These are phyloP conservation scores for Pseudochromis fuscus DNA, from an alignment of 2,797 vertebrate genomes.

Conservation along the genomic window DNA sequence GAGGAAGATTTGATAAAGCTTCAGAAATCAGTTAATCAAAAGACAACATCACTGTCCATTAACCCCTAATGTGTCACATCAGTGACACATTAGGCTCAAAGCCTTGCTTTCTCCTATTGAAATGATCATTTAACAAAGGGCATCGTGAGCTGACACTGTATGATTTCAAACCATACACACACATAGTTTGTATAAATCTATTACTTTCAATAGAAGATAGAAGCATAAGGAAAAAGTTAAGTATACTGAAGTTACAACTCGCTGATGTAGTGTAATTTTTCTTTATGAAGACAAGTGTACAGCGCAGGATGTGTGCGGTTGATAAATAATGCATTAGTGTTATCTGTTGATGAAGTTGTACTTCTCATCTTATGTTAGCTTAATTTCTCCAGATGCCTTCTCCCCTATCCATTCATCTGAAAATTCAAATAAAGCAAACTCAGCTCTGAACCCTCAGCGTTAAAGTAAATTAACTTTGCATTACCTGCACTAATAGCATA, in stretches of 20 bases:
- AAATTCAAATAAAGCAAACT: constrained; percentile 32
- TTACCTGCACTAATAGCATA: constrained; percentile 24
- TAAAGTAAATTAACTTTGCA: constrained; percentile 37
- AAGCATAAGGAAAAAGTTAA: not conserved
- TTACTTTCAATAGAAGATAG: not conserved
- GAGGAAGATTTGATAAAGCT: not conserved
- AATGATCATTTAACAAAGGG: no score
- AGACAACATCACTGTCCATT: not conserved
- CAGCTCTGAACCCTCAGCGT: not conserved
- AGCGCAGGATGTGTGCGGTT: not conserved
- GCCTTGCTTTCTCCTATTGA: not conserved
- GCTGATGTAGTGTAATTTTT: not conserved
- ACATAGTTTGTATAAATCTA: not conserved
- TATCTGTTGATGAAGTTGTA: constrained; percentile 27
- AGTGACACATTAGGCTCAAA: not conserved
- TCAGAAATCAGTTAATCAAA: constrained; percentile 5
- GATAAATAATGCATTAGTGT: constrained; percentile 31
- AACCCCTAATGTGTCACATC: not conserved
- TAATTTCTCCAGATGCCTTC: constrained; percentile 44
- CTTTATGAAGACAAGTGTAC: not conserved
- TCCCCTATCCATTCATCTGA: constrained; percentile 38
- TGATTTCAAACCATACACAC: not conserved
- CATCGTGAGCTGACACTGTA: no score
- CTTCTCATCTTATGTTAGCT: constrained; percentile 6
- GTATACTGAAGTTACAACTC: not conserved